Evolutionary conservation across 64 coral and sea anemone species (phyloP).

Genomic region (Montipora capricornis): DNA sequence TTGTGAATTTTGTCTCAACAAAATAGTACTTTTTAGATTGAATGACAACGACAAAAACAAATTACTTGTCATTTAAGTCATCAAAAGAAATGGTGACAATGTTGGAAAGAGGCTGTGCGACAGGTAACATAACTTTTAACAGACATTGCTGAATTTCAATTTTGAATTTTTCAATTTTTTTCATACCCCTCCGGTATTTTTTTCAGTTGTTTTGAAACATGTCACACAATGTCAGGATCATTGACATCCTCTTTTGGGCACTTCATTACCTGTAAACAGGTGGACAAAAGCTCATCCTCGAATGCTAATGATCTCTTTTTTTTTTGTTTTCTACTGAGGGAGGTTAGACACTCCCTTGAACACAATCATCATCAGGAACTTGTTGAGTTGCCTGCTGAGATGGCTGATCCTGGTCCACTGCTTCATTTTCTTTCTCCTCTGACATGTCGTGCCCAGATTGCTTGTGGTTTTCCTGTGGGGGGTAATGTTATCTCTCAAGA

Average conservation of each 20-base stretch:
- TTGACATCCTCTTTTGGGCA: constrained; percentile 14
- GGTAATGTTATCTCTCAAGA: no score
- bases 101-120: not conserved
- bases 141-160: constrained; percentile 43
- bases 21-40: no score
- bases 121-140: constrained; percentile 38
- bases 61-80: no score
- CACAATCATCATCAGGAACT: not conserved
- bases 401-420: not conserved
- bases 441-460: not conserved
- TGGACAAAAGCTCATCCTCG: not conserved
- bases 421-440: constrained; percentile 13
- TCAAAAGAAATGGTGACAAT: no score
- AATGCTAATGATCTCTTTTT: not conserved
- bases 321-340: not conserved
- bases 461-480: not conserved
- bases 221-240: constrained; percentile 38
- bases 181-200: constrained; percentile 53
- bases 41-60: no score
- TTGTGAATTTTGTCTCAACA: no score
- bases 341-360: not conserved
- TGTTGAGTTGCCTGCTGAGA: not conserved
- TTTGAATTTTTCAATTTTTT: not conserved
- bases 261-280: not conserved
- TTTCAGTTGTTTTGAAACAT: constrained; percentile 57